Evolutionary conservation across 2,113 vertebrate species (phyloP), one percentile per base, ranked within the genome.

Genomic region (Antennarius striatus): DNA sequence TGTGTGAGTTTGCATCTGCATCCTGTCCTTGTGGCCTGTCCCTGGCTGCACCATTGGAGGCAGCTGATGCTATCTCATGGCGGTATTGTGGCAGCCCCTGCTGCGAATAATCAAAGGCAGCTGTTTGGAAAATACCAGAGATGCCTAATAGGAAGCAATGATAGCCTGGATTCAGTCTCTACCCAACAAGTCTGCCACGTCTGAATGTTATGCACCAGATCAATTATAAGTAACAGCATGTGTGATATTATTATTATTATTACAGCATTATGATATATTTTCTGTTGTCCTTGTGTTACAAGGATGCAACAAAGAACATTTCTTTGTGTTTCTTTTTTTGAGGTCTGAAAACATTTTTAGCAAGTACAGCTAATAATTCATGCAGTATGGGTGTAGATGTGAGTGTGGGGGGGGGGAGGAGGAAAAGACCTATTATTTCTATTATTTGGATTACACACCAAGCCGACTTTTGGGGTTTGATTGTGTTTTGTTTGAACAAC

Each of bases 401-500:
- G 12, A 3, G 42, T 9, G 11, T 10, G 42, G 42, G 4, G 4
- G 28, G 30, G 29, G 2, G 74, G 58, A 66, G 56, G 54, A 82
- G 87, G 81, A 86, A 89, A 85, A 84, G 84, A 71, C 68, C 80
- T 75, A 87, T 88, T 92, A 91, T 89, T 89, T 83, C 78, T 84
- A 63, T 78, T 91, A 90, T 89, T 90, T 86, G 82, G 83, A 89
- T 75, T 79, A 69, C 48, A 71, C 69, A 75, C 63, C 9, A 9
- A 81, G 68, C 78, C 79, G 40, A 71, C 78, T 82, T 87, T 86
- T 0, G 45, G 86, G 77, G 79, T 92, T 91, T 92, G 91, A 93
- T 93, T 93, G 81, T 90, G 88, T 92, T 92, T 92, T 91, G 91
- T 92, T 94, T 93, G 86, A 92, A 91, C 89, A 88, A 88, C 90